A percentile compares a stretch with the other conserved stretches of the same genome.
Conservation (phyloP, 2,888 invertebrate genomes). For the Thecocarcelia acutangulata region DNA sequence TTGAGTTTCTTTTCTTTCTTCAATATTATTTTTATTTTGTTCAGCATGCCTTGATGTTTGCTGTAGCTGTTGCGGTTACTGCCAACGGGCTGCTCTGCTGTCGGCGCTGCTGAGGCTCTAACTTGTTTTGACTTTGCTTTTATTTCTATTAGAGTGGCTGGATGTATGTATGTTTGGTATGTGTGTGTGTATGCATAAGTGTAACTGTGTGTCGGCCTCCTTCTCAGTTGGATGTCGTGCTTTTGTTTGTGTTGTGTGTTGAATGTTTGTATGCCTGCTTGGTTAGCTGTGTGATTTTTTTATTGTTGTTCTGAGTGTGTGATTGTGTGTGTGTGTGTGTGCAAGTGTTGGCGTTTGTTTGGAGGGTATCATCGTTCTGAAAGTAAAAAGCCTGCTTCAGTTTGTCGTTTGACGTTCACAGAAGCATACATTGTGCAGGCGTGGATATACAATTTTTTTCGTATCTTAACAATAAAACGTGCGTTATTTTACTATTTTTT, state of each 20-base stretch:
- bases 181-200: constrained; percentile 42
- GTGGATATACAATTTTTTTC: constrained; percentile 69
- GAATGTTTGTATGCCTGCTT: constrained; percentile 65
- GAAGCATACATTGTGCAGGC: constrained; percentile 73
- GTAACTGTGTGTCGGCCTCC: constrained; percentile 45
- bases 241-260: constrained; percentile 38
- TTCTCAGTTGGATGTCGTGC: constrained; percentile 55
- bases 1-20: constrained; percentile 57
- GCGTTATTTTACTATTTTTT: constrained; percentile 48
- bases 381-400: constrained; percentile 80
- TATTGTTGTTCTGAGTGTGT: constrained; percentile 38
- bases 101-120: neutral
- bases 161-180: constrained; percentile 38
- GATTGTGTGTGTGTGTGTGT: constrained; percentile 26
- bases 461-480: constrained; percentile 68
- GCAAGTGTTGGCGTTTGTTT: constrained; percentile 62
- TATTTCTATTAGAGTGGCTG: constrained; percentile 34
- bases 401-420: constrained; percentile 81
- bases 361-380: constrained; percentile 77
- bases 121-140: constrained; percentile 45
- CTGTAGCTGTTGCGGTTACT: constrained; percentile 35
- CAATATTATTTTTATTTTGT: constrained; percentile 1
- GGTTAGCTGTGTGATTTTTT: constrained; percentile 51
- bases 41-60: constrained; percentile 27
- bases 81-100: constrained; percentile 20